Evolutionary conservation across 2,113 vertebrate species (phyloP).

Genomic region (Falco punctatus): DNA sequence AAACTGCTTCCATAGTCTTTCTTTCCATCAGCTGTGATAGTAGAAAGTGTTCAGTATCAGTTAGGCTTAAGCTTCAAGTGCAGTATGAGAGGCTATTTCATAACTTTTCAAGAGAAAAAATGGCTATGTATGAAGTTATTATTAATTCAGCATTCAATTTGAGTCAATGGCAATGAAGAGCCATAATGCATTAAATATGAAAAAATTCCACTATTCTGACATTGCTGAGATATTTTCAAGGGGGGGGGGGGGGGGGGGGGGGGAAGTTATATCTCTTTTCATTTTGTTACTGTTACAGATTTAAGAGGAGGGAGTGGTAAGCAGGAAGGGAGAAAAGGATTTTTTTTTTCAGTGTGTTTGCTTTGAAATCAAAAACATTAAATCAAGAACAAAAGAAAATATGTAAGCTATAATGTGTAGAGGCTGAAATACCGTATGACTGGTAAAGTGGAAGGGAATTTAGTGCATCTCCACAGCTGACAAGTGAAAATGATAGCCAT

Average conservation of each 20-base stretch:
- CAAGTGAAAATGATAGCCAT: background rate
- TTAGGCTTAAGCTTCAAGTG: background rate
- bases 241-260: background rate
- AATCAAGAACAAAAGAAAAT: background rate
- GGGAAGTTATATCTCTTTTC: background rate
- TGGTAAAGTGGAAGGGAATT: background rate
- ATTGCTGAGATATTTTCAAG: background rate
- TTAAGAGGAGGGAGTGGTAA: background rate
- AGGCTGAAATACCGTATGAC: background rate
- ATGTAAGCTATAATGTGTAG: background rate
- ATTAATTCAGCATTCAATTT: background rate
- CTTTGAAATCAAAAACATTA: background rate
- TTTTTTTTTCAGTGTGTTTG: background rate
- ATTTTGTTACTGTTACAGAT: background rate
- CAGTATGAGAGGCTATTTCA: background rate
- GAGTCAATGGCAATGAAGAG: background rate
- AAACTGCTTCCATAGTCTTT: background rate
- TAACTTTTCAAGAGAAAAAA: background rate
- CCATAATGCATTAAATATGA: background rate
- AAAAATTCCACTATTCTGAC: background rate
- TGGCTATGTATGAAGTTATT: background rate
- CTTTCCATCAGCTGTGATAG: background rate
- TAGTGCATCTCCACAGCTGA: background rate
- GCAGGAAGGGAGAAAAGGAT: background rate
- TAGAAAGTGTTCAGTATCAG: background rate